Conservation (phyloP, 2,797 vertebrate genomes). For the Sebastolobus altivelis region DNA sequence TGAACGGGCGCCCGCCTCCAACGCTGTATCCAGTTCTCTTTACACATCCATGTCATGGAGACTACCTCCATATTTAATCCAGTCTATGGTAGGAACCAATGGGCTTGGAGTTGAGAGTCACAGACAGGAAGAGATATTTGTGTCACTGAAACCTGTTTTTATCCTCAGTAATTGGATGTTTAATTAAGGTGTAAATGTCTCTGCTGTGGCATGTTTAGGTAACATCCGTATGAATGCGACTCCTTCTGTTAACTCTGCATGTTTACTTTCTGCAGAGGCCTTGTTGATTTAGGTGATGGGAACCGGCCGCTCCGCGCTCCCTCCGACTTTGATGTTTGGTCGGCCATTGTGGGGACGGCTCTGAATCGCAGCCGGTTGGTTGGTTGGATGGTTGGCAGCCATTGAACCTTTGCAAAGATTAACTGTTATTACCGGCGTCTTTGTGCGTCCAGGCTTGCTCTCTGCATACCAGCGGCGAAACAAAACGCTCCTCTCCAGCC, state of each 20-base stretch:
- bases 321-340: slow-evolving; percentile 61
- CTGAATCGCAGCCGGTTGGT: slow-evolving; percentile 49
- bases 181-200: slow-evolving; percentile 31
- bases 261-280: slow-evolving; percentile 56
- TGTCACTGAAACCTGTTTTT: not conserved
- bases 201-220: slow-evolving; percentile 9
- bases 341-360: slow-evolving; percentile 56
- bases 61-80: too few relatives aligned
- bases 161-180: slow-evolving; percentile 21
- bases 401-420: slow-evolving; percentile 79
- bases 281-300: slow-evolving; percentile 75
- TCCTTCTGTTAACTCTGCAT: slow-evolving; percentile 6
- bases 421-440: slow-evolving; percentile 78
- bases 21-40: too few relatives aligned
- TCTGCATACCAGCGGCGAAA: slow-evolving; percentile 76
- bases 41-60: too few relatives aligned
- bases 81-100: too few relatives aligned
- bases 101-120: not conserved
- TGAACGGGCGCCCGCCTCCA: accelerated
- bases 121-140: not conserved
- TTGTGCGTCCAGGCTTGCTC: slow-evolving; percentile 65
- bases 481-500: slow-evolving; percentile 76
- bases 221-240: slow-evolving; percentile 1
- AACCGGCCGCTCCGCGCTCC: slow-evolving; percentile 57
- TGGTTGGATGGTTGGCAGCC: slow-evolving; percentile 62